Evolutionary conservation across 2,888 invertebrate species (phyloP), one percentile per base, ranked within the genome.

Genomic region (Seira ritae): DNA sequence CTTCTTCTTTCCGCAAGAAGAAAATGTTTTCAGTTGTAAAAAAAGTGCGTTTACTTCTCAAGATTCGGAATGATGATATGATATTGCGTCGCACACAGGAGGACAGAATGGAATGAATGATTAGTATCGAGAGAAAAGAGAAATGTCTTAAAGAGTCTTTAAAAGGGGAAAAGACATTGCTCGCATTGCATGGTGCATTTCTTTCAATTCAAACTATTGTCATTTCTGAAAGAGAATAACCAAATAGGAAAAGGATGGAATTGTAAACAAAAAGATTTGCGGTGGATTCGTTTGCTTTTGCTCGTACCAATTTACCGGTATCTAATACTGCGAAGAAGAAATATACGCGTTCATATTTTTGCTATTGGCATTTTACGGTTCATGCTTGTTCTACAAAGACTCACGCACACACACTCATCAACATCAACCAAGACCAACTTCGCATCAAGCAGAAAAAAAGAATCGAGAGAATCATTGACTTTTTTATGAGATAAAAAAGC

Each of bases 291-390:
- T 62, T 62, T 8, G 31, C 6, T 12, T 42, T 42, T 31, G 8
- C 31, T 8, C 2, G 8, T 62, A 62, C 62, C 62, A 62, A 62
- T 62, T 62, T 62, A 62, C 62, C 62, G 62, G 62, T 62, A 62
- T 31, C 31, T 31, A n/a, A 31, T 31, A 31, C 62, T 62, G 20
- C 3, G 50, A 50, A 50, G 17, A 62, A 62, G 3, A 31, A 4
- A 31, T 31, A 31, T 31, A 31, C 2, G 8, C 3, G 55, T 55
- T 8, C 3, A 55, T 55, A 55, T 55, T 55, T 55, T 62, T 62
- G 62, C 62, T 62, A 62, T 19, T 62, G 62, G 62, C 62, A 62
- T 62, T 62, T 62, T 62, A 62, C 62, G 62, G 62, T 62, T 62
- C 62, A 8, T 19, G n/a, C n/a, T n/a, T 50, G 50, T 50, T 12